A percentile compares a stretch with the other conserved stretches of the same genome.
Evolutionary conservation across 2,113 vertebrate genomes (phyloP).

Genomic region (Antechinus flavipes): DNA sequence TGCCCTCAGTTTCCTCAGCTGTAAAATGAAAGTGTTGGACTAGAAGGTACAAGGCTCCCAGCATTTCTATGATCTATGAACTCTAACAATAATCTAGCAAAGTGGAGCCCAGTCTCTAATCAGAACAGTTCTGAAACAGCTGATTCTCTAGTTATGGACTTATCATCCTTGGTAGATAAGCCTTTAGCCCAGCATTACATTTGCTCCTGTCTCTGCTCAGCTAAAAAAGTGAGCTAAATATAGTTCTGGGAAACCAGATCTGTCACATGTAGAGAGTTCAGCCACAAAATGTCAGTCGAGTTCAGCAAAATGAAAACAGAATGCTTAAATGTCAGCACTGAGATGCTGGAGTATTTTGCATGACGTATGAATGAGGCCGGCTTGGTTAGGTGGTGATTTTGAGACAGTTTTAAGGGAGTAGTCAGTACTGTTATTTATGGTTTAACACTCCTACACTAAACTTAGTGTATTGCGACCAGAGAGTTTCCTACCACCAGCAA

Average conservation of each 20-base stretch:
- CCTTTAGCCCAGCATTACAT: background rate
- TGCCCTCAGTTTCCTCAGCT: background rate
- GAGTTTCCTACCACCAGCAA: background rate
- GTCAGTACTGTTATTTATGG: background rate
- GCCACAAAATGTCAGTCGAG: slow-evolving; percentile 28
- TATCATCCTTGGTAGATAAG: slow-evolving; percentile 21
- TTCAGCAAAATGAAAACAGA: background rate
- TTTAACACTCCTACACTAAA: background rate
- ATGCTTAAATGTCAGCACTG: slow-evolving; percentile 38
- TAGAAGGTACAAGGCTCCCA: background rate
- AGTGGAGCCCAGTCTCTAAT: background rate
- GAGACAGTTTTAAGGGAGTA: background rate
- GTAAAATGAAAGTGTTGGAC: background rate
- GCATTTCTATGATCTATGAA: background rate
- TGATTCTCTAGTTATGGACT: background rate
- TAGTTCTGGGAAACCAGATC: slow-evolving; percentile 49
- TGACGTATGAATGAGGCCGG: background rate
- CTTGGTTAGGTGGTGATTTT: background rate
- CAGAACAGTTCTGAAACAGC: background rate
- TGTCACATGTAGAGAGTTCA: slow-evolving; percentile 31
- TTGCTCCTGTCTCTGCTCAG: background rate
- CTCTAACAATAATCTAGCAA: background rate
- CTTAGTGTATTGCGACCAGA: background rate
- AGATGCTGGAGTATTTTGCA: rapidly evolving
- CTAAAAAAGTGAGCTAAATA: slow-evolving; percentile 23